Evolutionary conservation across 1,140 invertebrate species (phyloP).

Genomic region (Drosophila bipectinata): DNA sequence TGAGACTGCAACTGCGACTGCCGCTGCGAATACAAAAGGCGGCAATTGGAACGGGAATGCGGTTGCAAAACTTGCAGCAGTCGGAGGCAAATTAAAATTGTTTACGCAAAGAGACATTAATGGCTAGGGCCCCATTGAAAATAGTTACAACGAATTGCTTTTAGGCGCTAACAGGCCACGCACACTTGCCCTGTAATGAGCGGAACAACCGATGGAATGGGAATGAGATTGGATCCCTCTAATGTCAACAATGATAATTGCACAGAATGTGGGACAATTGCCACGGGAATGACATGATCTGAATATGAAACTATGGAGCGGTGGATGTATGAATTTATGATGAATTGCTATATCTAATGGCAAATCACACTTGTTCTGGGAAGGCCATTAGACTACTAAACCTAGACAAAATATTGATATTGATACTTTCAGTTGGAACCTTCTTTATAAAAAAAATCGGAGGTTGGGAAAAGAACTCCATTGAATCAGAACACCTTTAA

Average conservation of each 20-base stretch:
- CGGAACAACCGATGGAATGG: constrained; percentile 14
- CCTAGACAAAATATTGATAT: too few relatives aligned
- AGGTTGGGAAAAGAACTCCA: background rate
- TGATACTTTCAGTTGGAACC: too few relatives aligned
- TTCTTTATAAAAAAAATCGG: too few relatives aligned
- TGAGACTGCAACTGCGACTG: background rate
- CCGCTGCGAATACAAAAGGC: background rate
- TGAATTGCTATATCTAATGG: constrained; percentile 38
- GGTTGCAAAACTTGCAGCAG: constrained; percentile 64
- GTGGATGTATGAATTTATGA: constrained; percentile 13
- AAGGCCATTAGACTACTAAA: too few relatives aligned
- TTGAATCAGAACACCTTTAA: too few relatives aligned
- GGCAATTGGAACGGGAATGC: constrained; percentile 18
- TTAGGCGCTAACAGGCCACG: constrained; percentile 63
- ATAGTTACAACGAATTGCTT: constrained; percentile 75
- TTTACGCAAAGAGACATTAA: constrained; percentile 76
- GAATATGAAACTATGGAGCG: background rate
- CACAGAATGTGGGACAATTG: constrained; percentile 44
- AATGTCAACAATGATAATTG: constrained; percentile 43
- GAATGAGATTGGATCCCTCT: constrained; percentile 8
- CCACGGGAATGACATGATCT: constrained; percentile 12
- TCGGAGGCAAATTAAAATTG: constrained; percentile 71
- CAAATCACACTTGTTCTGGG: constrained; percentile 10
- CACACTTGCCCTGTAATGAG: constrained; percentile 46
- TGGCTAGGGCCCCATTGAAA: constrained; percentile 41